phyloP scores from a whole-genome alignment of 2,888 invertebrate species.

The Polyommatus icarus region DNA sequence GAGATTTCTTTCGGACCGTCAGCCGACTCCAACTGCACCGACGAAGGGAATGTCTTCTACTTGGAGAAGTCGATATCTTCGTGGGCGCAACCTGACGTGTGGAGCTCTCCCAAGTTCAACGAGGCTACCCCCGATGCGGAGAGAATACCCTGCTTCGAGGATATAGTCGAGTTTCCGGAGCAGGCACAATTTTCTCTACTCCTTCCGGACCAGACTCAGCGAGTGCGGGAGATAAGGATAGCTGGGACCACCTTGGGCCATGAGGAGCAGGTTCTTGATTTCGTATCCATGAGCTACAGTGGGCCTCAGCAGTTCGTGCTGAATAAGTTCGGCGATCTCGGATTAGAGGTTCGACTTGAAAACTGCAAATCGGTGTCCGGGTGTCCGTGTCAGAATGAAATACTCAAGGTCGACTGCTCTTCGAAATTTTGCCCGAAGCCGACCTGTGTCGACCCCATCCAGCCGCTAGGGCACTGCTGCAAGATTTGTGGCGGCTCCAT shows the following conservation, averaged over 20 bases:
- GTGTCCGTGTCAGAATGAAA: conserved; percentile 60
- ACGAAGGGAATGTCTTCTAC: conserved; percentile 56
- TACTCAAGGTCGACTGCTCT: conserved; percentile 56
- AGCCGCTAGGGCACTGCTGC: conserved; percentile 68
- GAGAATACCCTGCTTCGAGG: conserved; percentile 70
- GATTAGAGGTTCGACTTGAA: conserved; percentile 43
- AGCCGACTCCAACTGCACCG: conserved; percentile 52
- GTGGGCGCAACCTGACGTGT: conserved; percentile 68
- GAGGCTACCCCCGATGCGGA: conserved; percentile 75
- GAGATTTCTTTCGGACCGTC: conserved; percentile 53
- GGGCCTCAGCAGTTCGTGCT: conserved; percentile 51
- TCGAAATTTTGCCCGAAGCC: conserved; percentile 60
- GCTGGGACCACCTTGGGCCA: conserved; percentile 43
- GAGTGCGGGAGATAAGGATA: conserved; percentile 49
- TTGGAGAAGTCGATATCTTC: conserved; percentile 54
- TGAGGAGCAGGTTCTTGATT: conserved; percentile 34
- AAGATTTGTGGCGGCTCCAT: conserved; percentile 66
- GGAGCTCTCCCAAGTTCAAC: conserved; percentile 66
- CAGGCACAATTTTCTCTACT: conserved; percentile 53
- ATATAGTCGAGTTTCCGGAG: conserved; percentile 63
- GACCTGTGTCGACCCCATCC: conserved; percentile 59
- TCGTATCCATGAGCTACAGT: conserved; percentile 37
- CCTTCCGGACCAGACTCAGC: conserved; percentile 55
- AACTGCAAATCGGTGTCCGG: conserved; percentile 54
- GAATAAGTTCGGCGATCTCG: conserved; percentile 46